Evolutionary conservation across 2,888 invertebrate species (phyloP).

Genomic region (Cantharis lateralis): DNA sequence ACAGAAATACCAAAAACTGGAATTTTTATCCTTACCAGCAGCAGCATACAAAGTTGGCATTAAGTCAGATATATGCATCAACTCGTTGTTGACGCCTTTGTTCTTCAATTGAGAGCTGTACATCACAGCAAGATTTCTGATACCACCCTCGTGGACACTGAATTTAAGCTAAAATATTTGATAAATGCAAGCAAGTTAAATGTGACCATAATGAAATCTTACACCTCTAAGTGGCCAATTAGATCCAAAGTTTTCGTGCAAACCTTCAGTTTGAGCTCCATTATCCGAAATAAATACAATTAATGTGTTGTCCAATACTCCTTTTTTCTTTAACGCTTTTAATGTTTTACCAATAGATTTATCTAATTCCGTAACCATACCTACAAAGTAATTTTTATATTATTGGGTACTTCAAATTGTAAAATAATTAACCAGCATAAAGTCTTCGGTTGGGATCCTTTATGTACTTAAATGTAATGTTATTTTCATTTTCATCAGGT

Average conservation of each 20-base stretch:
- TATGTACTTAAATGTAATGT: conserved; percentile 70
- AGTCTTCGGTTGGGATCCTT: conserved; percentile 66
- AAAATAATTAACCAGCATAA: conserved; percentile 66
- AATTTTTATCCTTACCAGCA: conserved; percentile 21
- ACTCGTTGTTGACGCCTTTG: conserved; percentile 59
- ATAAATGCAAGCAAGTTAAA: background rate
- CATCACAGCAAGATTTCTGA: conserved; percentile 73
- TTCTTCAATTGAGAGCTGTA: conserved; percentile 68
- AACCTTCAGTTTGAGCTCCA: conserved; percentile 77
- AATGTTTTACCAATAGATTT: conserved; percentile 81
- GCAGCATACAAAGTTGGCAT: conserved; percentile 66
- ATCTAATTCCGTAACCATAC: conserved; percentile 56
- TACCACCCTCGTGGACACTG: conserved; percentile 82
- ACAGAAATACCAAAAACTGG: too few relatives aligned
- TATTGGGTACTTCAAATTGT: background rate
- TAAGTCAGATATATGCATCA: conserved; percentile 84
- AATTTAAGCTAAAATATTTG: conserved; percentile 63
- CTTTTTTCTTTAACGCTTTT: conserved; percentile 65
- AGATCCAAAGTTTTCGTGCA: conserved; percentile 73
- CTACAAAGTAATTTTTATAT: background rate
- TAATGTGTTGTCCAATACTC: conserved; percentile 79
- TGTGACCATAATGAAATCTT: conserved; percentile 41
- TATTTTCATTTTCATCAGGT: conserved; percentile 62
- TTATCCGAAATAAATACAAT: conserved; percentile 89
- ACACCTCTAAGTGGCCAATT: conserved; percentile 83